These are phyloP conservation scores for Perdita meconis DNA, from an alignment of 2,888 invertebrate genomes.

Conservation along the genomic window DNA sequence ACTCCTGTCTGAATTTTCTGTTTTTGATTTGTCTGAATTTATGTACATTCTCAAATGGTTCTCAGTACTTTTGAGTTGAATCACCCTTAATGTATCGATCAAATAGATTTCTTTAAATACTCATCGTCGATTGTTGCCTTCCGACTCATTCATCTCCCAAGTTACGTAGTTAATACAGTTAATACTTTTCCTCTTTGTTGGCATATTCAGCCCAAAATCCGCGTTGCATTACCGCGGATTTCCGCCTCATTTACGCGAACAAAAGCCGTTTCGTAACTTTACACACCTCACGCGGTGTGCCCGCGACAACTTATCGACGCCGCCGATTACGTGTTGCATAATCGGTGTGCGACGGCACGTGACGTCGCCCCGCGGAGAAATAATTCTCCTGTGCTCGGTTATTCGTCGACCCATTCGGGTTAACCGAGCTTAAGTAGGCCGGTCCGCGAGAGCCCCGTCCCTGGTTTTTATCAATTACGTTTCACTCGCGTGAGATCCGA, in stretches of 20 bases:
- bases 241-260: background rate
- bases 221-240: background rate
- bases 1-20: too few relatives aligned
- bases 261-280: conserved; percentile 22
- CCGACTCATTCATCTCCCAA: too few relatives aligned
- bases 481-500: conserved; percentile 53
- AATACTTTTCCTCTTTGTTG: too few relatives aligned
- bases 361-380: conserved; percentile 19
- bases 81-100: too few relatives aligned
- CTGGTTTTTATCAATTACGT: conserved; percentile 68
- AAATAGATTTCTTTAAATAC: too few relatives aligned
- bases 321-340: conserved; percentile 38
- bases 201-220: too few relatives aligned
- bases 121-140: too few relatives aligned
- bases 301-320: conserved; percentile 19
- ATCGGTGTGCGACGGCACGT: conserved; percentile 16
- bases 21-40: too few relatives aligned
- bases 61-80: too few relatives aligned
- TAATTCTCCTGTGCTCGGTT: conserved; percentile 43
- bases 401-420: conserved; percentile 53
- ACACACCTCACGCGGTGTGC: conserved; percentile 28
- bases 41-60: too few relatives aligned
- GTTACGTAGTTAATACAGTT: too few relatives aligned
- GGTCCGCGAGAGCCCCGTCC: conserved; percentile 23
- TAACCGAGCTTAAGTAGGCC: conserved; percentile 52